Conservation (phyloP, 2,797 vertebrate genomes). For the Sebastes hubbsi region DNA sequence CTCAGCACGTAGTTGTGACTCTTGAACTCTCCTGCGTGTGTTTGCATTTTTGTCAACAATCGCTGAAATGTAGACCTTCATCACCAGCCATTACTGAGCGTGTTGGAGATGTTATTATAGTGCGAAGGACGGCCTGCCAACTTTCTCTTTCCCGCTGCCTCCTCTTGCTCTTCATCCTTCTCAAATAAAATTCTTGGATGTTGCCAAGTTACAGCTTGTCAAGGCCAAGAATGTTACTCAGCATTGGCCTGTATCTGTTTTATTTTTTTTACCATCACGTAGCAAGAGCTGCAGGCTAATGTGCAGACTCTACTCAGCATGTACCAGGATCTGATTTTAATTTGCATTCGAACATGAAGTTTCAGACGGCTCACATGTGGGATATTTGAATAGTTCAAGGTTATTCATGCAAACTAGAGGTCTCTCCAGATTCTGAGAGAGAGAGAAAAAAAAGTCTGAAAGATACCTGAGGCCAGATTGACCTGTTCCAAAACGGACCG, state of each 20-base stretch:
- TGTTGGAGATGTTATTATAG: conserved; percentile 32
- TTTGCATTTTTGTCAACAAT: conserved; percentile 15
- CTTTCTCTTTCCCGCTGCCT: conserved; percentile 36
- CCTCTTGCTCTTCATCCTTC: conserved; percentile 27
- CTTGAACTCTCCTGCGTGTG: background rate
- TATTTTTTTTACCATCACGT: conserved; percentile 10
- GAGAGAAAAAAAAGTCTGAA: conserved; percentile 11
- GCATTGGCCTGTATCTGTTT: conserved; percentile 54
- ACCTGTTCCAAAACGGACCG: conserved; percentile 12
- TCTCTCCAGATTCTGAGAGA: conserved; percentile 19
- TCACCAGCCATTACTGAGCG: conserved; percentile 19
- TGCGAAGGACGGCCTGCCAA: conserved; percentile 29
- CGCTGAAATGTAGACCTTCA: conserved; percentile 8
- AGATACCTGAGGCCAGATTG: background rate
- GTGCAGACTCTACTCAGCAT: conserved; percentile 34
- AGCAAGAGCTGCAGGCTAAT: conserved; percentile 45
- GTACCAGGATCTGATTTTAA: conserved; percentile 30
- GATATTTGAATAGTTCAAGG: conserved; percentile 8
- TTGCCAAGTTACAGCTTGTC: conserved; percentile 70
- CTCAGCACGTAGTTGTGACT: background rate
- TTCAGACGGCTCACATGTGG: background rate
- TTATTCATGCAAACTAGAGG: conserved; percentile 12
- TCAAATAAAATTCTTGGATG: conserved; percentile 60
- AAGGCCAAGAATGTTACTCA: conserved; percentile 72
- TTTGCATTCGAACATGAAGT: conserved; percentile 24